phyloP scores from a whole-genome alignment of 2,113 vertebrate species.

The Xiphias gladius region DNA sequence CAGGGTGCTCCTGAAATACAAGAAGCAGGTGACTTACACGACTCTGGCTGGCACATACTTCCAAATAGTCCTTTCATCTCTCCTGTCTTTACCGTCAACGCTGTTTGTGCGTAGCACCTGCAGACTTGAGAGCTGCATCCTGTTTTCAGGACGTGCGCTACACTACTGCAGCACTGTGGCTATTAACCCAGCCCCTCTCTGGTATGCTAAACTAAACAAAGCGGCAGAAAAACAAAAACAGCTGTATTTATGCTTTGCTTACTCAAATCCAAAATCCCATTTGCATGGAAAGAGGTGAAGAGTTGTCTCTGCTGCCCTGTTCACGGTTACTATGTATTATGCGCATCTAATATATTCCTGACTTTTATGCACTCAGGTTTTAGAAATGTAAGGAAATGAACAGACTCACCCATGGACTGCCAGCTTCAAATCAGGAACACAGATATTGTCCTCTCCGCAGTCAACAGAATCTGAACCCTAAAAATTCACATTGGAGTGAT shows the following conservation, averaged over 20 bases:
- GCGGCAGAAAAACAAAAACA: constrained; percentile 60
- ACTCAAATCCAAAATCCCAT: constrained; percentile 24
- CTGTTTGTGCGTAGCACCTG: constrained; percentile 66
- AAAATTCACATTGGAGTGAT: constrained; percentile 46
- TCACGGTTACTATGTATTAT: constrained; percentile 14
- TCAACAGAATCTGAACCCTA: constrained; percentile 92
- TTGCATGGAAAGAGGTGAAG: constrained; percentile 34
- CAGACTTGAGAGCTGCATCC: constrained; percentile 57
- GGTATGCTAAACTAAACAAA: constrained; percentile 53
- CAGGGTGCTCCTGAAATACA: constrained; percentile 36
- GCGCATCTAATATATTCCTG: constrained; percentile 21
- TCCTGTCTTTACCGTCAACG: not conserved
- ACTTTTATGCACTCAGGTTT: constrained; percentile 14
- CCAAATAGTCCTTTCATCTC: constrained; percentile 59
- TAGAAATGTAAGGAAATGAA: constrained; percentile 33
- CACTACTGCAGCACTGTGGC: constrained; percentile 28
- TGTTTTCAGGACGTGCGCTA: constrained; percentile 46
- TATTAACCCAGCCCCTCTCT: constrained; percentile 54
- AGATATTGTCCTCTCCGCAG: constrained; percentile 95
- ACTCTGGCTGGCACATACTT: constrained; percentile 48
- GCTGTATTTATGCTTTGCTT: constrained; percentile 55
- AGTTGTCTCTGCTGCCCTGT: constrained; percentile 40
- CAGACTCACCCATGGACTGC: constrained; percentile 88
- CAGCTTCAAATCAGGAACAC: constrained; percentile 92
- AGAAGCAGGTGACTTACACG: constrained; percentile 32